Base-by-base conservation (phyloP, 2,888 invertebrate species). In the Pediacus dermestoides region DNA sequence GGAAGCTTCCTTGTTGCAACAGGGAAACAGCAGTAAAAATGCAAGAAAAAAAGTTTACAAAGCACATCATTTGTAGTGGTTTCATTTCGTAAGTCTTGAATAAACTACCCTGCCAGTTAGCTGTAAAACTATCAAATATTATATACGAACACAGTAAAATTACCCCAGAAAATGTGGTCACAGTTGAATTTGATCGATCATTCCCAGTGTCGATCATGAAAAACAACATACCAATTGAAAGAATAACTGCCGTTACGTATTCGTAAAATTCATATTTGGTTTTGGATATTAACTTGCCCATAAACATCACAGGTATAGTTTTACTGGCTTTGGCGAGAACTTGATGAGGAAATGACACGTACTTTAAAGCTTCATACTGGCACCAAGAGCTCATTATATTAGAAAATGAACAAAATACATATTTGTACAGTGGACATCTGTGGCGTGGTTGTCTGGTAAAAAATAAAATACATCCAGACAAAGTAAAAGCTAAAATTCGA, bases 381-480 rank as follows among this genome's bases (percentile, higher is more conserved):
- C 94, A 97, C 97, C 97, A 99, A 30, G 95, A 94, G 66, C 95
- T 95, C 78, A 99, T 81, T 48, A 97, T 90, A 70, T 99, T 99
- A 9, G 95, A 93, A 59, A 99, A 82, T 2, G 96, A 92, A 63
- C 95, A 93, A 73, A 85, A 97, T 0, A 88, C 86, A 71, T 95
- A 97, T 72, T 93, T 89, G 70, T 92, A 95, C 7, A 95, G 74
- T 1, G 99, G 96, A 35, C 89, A 88, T 13, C 80, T 79, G 58
- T 88, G 85, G 9, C 82, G 73, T 1, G 81, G 77, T 42, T 81
- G 80, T n/a, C 78, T 71, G 25, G 72, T 66, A 28, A 76, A 55
- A 10, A 75, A 47, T 39, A 91, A 72, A 49, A 86, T 82, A 4
- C 74, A 57, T 28, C 81, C 76, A 2, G 89, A 81, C 53, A 89